Evolutionary conservation across 2,797 vertebrate species (phyloP).

Genomic region (Trematomus bernacchii): DNA sequence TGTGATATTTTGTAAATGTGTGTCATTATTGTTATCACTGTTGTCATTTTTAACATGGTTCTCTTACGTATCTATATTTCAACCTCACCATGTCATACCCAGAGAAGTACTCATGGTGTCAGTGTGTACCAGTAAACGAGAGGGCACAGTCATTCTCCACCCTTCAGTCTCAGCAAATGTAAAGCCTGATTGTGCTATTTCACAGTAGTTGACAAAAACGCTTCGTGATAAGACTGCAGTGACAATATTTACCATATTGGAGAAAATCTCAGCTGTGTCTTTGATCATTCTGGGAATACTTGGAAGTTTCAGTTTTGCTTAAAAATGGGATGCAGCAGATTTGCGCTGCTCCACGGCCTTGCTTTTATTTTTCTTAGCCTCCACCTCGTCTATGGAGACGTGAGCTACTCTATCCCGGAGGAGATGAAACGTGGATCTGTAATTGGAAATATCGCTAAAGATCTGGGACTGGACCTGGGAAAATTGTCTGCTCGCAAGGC

Average conservation of each 20-base stretch:
- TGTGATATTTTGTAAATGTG: no score
- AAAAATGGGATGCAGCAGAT: slow-evolving; percentile 42
- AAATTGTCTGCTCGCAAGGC: slow-evolving; percentile 54
- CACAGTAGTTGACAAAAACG: neutral
- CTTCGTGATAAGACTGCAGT: neutral
- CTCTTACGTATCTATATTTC: no score
- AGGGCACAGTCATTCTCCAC: neutral
- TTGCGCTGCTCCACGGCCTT: slow-evolving; percentile 6
- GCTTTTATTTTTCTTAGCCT: slow-evolving; percentile 24
- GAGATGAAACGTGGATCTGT: slow-evolving; percentile 61
- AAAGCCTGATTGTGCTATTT: neutral
- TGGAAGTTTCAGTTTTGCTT: neutral
- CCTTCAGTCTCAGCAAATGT: slow-evolving; percentile 18
- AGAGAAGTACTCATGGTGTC: slow-evolving; percentile 50
- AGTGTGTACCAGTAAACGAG: slow-evolving; percentile 40
- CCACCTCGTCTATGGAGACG: slow-evolving; percentile 20
- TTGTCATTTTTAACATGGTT: no score
- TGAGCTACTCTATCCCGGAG: slow-evolving; percentile 44
- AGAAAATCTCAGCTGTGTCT: neutral
- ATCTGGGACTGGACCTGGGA: slow-evolving; percentile 61
- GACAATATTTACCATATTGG: neutral
- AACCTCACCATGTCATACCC: slow-evolving; percentile 8
- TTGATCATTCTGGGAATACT: no score
- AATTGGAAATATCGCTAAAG: slow-evolving; percentile 67
- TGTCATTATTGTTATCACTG: no score